Evolutionary conservation across 2,113 vertebrate species (phyloP).

Genomic region (Haplotaxodon microlepis): DNA sequence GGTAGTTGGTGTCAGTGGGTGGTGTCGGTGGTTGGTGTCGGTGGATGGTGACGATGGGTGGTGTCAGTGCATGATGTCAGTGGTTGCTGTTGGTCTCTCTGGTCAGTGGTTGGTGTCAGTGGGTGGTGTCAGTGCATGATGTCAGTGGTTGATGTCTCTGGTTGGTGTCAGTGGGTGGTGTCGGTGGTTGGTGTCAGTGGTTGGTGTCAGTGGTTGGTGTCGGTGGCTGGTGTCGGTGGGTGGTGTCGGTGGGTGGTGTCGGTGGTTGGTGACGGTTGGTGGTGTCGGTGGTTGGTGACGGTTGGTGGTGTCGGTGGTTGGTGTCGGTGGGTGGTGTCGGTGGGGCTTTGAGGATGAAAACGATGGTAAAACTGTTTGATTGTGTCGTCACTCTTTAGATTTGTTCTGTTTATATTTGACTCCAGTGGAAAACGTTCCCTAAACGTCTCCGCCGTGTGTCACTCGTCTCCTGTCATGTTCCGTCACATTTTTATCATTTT

Average conservation of each 20-base stretch:
- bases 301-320: accelerated
- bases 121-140: accelerated
- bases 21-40: too few relatives aligned
- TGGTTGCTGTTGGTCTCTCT: too few relatives aligned
- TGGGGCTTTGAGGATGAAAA: neutral
- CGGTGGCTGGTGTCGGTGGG: accelerated
- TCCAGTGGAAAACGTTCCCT: neutral
- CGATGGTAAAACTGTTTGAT: neutral
- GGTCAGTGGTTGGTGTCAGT: accelerated
- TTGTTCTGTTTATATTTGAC: neutral
- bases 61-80: too few relatives aligned
- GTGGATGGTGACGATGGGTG: too few relatives aligned
- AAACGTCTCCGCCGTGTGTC: neutral
- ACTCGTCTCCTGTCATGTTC: neutral
- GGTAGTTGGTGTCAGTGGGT: too few relatives aligned
- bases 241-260: accelerated
- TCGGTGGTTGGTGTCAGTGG: accelerated
- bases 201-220: accelerated
- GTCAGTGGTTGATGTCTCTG: accelerated
- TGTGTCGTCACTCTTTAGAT: neutral
- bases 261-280: accelerated
- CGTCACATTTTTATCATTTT: too few relatives aligned
- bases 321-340: neutral
- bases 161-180: accelerated
- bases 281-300: accelerated